Evolutionary conservation across 2,113 vertebrate species (phyloP), one percentile per base, ranked within the genome.

Genomic region (Macaca mulatta): DNA sequence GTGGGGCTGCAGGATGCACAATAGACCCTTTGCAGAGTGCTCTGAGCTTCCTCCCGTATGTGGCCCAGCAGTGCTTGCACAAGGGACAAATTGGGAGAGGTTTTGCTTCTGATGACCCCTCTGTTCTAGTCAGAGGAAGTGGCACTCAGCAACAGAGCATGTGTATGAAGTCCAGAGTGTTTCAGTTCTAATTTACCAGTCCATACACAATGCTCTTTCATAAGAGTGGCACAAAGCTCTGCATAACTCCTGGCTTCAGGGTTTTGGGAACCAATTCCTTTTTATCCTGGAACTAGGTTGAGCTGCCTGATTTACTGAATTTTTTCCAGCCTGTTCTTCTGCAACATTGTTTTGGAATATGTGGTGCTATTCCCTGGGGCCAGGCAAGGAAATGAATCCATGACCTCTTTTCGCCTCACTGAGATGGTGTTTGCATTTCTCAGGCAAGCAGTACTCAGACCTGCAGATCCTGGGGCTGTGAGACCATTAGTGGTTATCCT

Each of bases 371-470:
- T 95, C 95, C 91, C 96, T 57, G 80, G 85, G 93, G 86, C 83
- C 75, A 64, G 40, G 32, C 69, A 81, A 81, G 96, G 96, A 96
- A 93, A 72, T 89, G 96, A 45, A 27, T 52, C 86, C 90, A 69
- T 91, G 89, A 95, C 96, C 82, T 86, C 48, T 38, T 50, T 57
- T 78, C 80, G 89, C 93, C 80, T 93, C 12, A 1, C 45, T 75
- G 93, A 43, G 48, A 64, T 70, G 38, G 6, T 52, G 48, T 93
- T 94, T 89, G 52, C n/a, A 18, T 93, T 89, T 96, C 90, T 94
- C 93, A 50, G 52, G 25, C 38, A 27, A 35, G 45, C 40, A 16
- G 55, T 30, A 8, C 61, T 82, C 38, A 30, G 50, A 45, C 69
- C 16, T 78, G 57, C n/a, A 27, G n/a, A 13, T 59, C 17, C 18